These are phyloP conservation scores for Apotomis capreana DNA, from an alignment of 2,888 invertebrate genomes.

Conservation along the genomic window DNA sequence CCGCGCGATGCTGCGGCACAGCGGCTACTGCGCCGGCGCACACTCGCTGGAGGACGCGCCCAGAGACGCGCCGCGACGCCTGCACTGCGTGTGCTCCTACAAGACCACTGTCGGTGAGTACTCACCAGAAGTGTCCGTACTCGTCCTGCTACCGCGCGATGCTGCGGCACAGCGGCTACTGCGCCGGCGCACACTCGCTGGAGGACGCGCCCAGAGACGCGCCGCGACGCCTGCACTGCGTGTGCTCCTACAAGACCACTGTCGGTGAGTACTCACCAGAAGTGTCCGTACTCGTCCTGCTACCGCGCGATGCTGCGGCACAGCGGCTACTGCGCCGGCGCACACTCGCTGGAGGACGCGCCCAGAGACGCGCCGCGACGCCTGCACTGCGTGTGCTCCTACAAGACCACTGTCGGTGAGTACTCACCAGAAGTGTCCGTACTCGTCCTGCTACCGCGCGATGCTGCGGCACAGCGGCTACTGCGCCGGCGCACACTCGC, in stretches of 20 bases:
- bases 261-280: conserved; percentile 45
- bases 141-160: conserved; percentile 92
- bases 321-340: conserved; percentile 85
- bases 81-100: conserved; percentile 88
- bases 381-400: conserved; percentile 89
- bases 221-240: conserved; percentile 88
- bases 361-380: conserved; percentile 83
- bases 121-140: conserved; percentile 77
- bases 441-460: conserved; percentile 91
- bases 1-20: conserved; percentile 90
- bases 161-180: conserved; percentile 87
- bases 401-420: conserved; percentile 50
- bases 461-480: conserved; percentile 89
- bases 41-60: conserved; percentile 84
- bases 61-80: conserved; percentile 83
- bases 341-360: conserved; percentile 85
- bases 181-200: conserved; percentile 87
- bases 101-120: conserved; percentile 48
- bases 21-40: conserved; percentile 86
- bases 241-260: conserved; percentile 77
- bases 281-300: conserved; percentile 89
- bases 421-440: background rate
- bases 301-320: conserved; percentile 91
- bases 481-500: conserved; percentile 88
- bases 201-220: conserved; percentile 80